phyloP scores from a whole-genome alignment of 2,113 vertebrate species.

The Castor canadensis region DNA sequence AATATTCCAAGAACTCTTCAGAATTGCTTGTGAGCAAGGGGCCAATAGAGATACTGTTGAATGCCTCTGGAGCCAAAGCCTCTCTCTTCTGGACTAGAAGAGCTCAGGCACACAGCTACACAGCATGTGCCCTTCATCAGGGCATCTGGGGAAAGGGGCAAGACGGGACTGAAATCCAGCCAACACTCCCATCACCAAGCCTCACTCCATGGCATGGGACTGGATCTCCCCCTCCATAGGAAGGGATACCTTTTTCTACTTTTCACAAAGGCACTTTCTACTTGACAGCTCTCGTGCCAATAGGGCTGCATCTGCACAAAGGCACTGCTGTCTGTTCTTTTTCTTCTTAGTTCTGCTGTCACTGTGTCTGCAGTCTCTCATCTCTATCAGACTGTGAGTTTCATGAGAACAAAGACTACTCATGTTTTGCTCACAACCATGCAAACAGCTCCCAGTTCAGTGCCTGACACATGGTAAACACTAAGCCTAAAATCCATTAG shows the following conservation, averaged over 20 bases:
- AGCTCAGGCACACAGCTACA: background rate
- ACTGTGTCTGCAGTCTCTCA: no score
- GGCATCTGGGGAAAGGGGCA: background rate
- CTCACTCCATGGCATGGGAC: accelerated
- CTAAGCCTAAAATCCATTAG: no score
- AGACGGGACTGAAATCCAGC: background rate
- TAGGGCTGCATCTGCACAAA: background rate
- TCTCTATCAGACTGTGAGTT: no score
- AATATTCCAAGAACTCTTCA: background rate
- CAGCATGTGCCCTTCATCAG: background rate
- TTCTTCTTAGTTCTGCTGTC: no score
- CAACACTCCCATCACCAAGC: background rate
- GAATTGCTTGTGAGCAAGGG: background rate
- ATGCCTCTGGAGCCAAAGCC: background rate
- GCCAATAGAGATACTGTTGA: no score
- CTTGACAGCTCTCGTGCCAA: background rate
- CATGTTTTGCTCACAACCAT: no score
- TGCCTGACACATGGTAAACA: no score
- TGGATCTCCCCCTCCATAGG: background rate
- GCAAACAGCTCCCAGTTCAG: no score
- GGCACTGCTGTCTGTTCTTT: background rate
- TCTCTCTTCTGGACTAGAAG: background rate
- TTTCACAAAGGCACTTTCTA: background rate
- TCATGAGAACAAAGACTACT: no score
- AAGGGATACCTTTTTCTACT: background rate